Base-by-base conservation (phyloP, 1,140 invertebrate species). In the Pogonomyrmex barbatus region DNA sequence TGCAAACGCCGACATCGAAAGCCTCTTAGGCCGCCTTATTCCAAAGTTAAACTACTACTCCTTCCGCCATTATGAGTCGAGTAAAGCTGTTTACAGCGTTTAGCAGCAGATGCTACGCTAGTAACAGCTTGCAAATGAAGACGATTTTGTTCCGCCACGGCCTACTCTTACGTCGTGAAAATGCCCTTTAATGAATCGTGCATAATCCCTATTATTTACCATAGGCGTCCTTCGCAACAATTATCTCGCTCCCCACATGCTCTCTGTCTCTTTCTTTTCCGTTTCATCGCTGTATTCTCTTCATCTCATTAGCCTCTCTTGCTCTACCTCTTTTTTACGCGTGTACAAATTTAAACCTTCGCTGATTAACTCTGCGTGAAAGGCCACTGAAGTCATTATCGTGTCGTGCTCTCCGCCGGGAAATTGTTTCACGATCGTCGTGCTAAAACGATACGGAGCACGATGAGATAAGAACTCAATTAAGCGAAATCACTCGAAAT, bases 71-170 rank as follows among this genome's bases (percentile, higher is more conserved):
- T 92, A 92, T 90, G 88, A 86, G 90, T 83, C 62, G 85, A 92
- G 89, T 87, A 89, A 92, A 92, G 87, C 90, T 93, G 93, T 93
- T 93, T 93, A 93, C 93, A 90, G 93, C 92, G 85, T 92, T 93
- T 93, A 93, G 88, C 88, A 87, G 92, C 93, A 93, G 93, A 93
- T 93, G 93, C 89, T 92, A 87, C 92, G 90, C 91, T 89, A 88
- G 93, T 93, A 94, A 93, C 92, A 93, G 92, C 92, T 93, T 94
- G 93, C 91, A 93, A 94, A 94, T 93, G 93, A 93, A 93, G 91
- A 92, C 92, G 86, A 91, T 92, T 88, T 87, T 85, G 70, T 75
- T 85, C 56, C 17, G 17, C 73, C 33, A 9, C 58, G 65, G 67
- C 47, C 50, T 71, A 45, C 24, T 2, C 12, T 63, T 24, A n/a